phyloP scores from a whole-genome alignment of 2,113 vertebrate species.

The Coracopsis vasa region DNA sequence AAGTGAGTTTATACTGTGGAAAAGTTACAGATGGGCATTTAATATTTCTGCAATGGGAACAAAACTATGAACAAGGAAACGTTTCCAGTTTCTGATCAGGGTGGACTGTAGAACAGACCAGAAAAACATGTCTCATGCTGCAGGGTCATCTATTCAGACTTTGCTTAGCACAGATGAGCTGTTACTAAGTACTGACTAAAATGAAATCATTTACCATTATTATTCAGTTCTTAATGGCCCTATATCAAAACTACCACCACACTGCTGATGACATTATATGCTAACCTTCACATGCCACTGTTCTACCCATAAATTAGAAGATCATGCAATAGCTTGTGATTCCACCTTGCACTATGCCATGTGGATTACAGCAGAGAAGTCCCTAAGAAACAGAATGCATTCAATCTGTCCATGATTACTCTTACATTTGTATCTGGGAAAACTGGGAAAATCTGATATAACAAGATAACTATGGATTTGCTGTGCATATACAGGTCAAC shows the following conservation, averaged over 20 bases:
- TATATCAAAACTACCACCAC: background rate
- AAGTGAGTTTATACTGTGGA: conserved; percentile 6
- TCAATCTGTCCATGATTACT: background rate
- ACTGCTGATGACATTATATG: no score
- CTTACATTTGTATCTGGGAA: background rate
- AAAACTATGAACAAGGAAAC: background rate
- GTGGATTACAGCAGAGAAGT: background rate
- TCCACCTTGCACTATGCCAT: fast-evolving
- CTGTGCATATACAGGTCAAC: background rate
- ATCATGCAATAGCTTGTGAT: background rate
- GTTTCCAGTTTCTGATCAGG: background rate
- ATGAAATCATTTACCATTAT: background rate
- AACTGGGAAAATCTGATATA: background rate
- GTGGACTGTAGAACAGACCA: background rate
- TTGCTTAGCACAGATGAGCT: background rate
- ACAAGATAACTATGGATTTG: background rate
- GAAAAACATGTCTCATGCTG: background rate
- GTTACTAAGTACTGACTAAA: background rate
- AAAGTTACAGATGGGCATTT: background rate
- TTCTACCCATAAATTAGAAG: background rate
- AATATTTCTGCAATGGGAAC: background rate
- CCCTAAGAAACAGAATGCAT: fast-evolving
- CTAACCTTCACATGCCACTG: background rate
- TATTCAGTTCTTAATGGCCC: background rate
- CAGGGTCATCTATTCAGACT: background rate